Evolutionary conservation across 1,140 invertebrate species (phyloP), one percentile per base, ranked within the genome.

Genomic region (Rhagoletis pomonella): DNA sequence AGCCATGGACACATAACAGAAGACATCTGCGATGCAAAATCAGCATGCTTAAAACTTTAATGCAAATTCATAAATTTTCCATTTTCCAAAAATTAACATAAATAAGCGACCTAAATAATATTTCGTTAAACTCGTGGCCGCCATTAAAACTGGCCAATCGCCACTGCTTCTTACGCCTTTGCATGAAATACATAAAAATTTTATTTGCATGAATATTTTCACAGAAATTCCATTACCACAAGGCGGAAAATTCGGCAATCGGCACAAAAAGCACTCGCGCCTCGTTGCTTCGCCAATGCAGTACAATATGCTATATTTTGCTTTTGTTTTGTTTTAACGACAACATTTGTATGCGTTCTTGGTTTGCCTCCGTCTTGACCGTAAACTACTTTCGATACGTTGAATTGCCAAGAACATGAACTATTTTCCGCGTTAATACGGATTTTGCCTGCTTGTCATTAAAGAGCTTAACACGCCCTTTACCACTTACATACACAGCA

Each of bases 371-470:
- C 7, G 39, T 73, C 67, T 73, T 73, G 50, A 81, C 73, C 73
- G 73, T 42, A 19, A n/a, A 81, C 73, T 81, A 81, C 73, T 10
- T 81, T 81, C 73, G 50, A 50, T 19, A 12, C 67, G 67, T 73
- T 73, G 12, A 17, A 73, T 73, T 73, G 4, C 67, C 39, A 14
- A n/a, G 10, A 17, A 17, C 67, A 12, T 2, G 14, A 3, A 4
- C 14, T 3, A 5, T 17, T 4, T 12, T 10, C 5, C 67, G 42
- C 67, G 42, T 39, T 39, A 39, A 42, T 44, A 44, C 42, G 6
- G 7, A 3, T 73, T 17, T 47, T 73, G n/a, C 4, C 4, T 4
- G 5, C 44, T 17, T 44, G 67, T 73, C 44, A 73, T 73, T 73
- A 81, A 81, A 14, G 47, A 55, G 3, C 5, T 7, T 10, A 29